phyloP scores from a whole-genome alignment of 2,797 vertebrate species.

The Hyperoplus lanceolatus region DNA sequence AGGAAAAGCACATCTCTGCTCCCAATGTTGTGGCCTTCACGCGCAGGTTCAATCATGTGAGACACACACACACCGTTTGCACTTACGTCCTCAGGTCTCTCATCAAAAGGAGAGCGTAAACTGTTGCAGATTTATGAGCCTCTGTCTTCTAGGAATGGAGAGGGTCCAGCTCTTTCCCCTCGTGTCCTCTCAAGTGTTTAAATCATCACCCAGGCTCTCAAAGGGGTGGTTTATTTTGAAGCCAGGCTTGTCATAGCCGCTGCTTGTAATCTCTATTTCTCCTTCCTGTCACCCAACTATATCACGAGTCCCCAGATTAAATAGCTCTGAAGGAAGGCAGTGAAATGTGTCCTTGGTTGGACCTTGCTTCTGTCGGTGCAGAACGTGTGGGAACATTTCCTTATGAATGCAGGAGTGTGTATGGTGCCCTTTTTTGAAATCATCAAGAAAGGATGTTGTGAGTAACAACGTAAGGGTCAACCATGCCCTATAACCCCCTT shows the following conservation, averaged over 20 bases:
- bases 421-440: constrained; percentile 31
- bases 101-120: constrained; percentile 1
- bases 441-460: constrained; percentile 59
- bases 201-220: constrained; percentile 38
- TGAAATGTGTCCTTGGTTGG: constrained; percentile 37
- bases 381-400: constrained; percentile 18
- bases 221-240: constrained; percentile 45
- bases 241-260: constrained; percentile 39
- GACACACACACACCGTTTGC: constrained; percentile 49
- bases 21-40: constrained; percentile 99
- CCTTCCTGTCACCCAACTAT: constrained; percentile 7
- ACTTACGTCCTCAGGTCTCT: constrained; percentile 7
- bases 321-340: neutral
- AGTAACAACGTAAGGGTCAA: constrained; percentile 50
- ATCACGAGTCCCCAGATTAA: constrained; percentile 32
- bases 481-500: constrained; percentile 48
- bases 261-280: constrained; percentile 24
- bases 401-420: neutral
- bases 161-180: constrained; percentile 56
- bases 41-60: constrained; percentile 98
- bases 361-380: constrained; percentile 19
- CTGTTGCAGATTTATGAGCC: constrained; percentile 51
- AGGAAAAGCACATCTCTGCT: constrained; percentile 97
- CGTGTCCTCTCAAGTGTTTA: constrained; percentile 31
- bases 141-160: constrained; percentile 43